These are phyloP conservation scores for Passer domesticus DNA, from an alignment of 2,113 vertebrate species.

Conservation along the genomic window DNA sequence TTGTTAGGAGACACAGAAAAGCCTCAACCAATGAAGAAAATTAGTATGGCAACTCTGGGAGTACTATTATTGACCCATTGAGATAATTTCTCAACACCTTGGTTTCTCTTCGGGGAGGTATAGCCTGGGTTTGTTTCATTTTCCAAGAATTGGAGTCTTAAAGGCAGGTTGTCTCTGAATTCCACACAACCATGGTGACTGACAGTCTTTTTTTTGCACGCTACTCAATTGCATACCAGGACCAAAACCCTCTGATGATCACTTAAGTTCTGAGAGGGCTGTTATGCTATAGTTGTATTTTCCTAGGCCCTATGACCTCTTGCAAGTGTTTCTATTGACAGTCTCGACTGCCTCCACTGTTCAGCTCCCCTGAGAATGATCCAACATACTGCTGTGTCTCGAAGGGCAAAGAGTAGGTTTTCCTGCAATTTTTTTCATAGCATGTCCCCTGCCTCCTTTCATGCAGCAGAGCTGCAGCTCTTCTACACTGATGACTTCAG, in stretches of 20 bases:
- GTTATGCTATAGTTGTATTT: neutral
- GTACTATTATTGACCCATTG: neutral
- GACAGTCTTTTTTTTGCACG: neutral
- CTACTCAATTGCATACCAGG: neutral
- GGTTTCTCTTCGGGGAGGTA: neutral
- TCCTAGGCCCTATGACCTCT: neutral
- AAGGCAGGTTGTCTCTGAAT: neutral
- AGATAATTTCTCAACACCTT: neutral
- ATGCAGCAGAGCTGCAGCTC: neutral
- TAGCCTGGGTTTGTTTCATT: neutral
- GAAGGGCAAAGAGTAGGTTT: neutral
- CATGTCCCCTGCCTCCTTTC: neutral
- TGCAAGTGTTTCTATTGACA: neutral
- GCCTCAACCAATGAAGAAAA: neutral
- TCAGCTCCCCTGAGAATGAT: neutral
- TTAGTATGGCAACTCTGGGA: neutral
- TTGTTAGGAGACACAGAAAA: neutral
- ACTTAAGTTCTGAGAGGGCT: neutral
- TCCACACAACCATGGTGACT: neutral
- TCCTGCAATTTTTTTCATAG: neutral
- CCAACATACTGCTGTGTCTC: neutral
- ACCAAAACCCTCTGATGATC: neutral
- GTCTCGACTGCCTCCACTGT: neutral
- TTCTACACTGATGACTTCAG: neutral
- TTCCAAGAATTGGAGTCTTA: neutral